Base-by-base conservation (phyloP, 2,797 vertebrate genomes). In the Atherinosoma microstoma region DNA sequence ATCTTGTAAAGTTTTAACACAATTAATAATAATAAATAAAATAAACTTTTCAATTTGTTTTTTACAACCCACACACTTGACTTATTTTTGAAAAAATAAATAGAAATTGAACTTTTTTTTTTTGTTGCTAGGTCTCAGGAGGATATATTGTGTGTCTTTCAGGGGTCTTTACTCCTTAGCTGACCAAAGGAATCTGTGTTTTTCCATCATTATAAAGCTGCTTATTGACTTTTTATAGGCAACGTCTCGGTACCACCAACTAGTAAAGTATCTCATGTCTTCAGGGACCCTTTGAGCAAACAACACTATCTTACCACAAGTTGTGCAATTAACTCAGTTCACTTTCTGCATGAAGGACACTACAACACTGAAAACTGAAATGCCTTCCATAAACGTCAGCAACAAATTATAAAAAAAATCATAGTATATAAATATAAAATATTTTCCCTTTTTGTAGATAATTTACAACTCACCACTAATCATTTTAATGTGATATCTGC, bases 321-420 rank as follows among this genome's bases (percentile, higher is more conserved):
- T 2, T 0, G 0, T 34, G 0, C 30, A 54, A 54, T 20, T 64
- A 3, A 16, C 42, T 4, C 3, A 8, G 29, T 16, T 24, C 4
- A 6, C 20, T 42, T 60, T 64, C 16, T 22, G 32, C 38, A 32
- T 30, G 27, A 11, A n/a, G 27, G 20, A 42, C 15, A 32, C 3
- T 4, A 12, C 22, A 18, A 11, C 11, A 24, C 11, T 60, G 32
- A 11, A 13, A 3, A 11, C 34, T 12, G 24, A 40, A 38, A 36
- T 3, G 2, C 9, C 15, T 20, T 54, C 24, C 22, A 62, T 2
- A 40, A 35, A 18, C 5, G 4, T 36, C 36, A n/a, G 32, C 6
- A 22, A 6, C 7, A 36, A 59, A 13, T 22, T 4, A 27, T 27
- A 27, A 27, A 10, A 35, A 35, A 35, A 35, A 35, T 35, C 34